These are phyloP conservation scores for Trogon surrucura DNA, from an alignment of 2,113 vertebrate species.

Conservation along the genomic window DNA sequence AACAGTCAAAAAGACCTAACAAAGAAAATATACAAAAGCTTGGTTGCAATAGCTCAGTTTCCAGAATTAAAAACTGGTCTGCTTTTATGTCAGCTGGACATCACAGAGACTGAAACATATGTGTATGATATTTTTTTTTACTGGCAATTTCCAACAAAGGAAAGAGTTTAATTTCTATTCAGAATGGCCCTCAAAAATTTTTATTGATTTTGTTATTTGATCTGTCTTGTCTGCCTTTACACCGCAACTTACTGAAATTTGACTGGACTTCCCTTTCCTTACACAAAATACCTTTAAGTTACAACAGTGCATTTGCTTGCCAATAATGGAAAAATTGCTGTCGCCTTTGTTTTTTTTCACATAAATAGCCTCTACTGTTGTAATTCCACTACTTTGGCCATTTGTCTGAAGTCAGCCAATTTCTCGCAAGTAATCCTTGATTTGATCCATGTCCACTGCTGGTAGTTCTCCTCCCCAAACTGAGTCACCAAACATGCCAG, in stretches of 20 bases:
- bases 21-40: neutral
- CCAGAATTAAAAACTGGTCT: neutral
- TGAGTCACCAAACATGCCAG: neutral
- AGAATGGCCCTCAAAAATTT: neutral
- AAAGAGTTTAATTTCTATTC: neutral
- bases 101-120: neutral
- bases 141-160: neutral
- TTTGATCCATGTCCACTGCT: neutral
- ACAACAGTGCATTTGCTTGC: neutral
- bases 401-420: neutral
- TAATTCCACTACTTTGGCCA: neutral
- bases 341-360: neutral
- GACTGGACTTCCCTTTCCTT: neutral
- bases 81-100: neutral
- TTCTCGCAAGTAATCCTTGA: neutral
- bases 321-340: neutral
- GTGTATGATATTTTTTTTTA: neutral
- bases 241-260: neutral
- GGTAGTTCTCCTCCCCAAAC: neutral
- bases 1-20: neutral
- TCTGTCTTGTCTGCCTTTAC: neutral
- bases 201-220: neutral
- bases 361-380: neutral
- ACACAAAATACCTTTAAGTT: neutral
- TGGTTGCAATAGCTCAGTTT: neutral